A percentile compares a stretch with the other conserved stretches of the same genome.
Evolutionary conservation across 1,140 invertebrate species (phyloP).

Genomic region (Bombus polaris): DNA sequence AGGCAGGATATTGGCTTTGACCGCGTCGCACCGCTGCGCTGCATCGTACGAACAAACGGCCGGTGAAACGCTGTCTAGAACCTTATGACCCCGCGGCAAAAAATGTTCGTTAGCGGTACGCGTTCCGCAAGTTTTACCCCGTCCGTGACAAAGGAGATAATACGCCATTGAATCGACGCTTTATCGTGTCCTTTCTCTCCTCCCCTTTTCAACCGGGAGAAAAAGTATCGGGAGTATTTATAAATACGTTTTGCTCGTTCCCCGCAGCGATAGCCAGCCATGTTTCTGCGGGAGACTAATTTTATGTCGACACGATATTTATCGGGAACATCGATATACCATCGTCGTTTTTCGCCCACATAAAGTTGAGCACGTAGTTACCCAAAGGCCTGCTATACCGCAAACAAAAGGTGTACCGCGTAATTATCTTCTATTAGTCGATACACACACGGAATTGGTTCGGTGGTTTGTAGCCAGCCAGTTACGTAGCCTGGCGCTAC

Average conservation of each 20-base stretch:
- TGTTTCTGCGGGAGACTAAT: constrained; percentile 9
- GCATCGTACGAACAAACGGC: background rate
- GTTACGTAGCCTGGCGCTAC: background rate
- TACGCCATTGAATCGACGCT: constrained; percentile 33
- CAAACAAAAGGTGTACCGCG: constrained; percentile 34
- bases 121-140: constrained; percentile 26
- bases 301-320: constrained; percentile 21
- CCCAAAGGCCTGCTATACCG: background rate
- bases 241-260: background rate
- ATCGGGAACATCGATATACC: constrained; percentile 33
- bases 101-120: constrained; percentile 21
- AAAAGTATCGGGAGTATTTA: background rate
- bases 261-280: background rate
- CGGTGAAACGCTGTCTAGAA: constrained; percentile 10
- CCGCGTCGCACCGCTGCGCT: background rate
- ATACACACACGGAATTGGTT: background rate
- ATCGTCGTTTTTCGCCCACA: constrained; percentile 14
- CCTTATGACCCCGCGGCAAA: constrained; percentile 8
- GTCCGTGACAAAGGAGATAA: constrained; percentile 39
- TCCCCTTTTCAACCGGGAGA: background rate
- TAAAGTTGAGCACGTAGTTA: background rate
- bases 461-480: background rate
- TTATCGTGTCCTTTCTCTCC: constrained; percentile 32
- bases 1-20: constrained; percentile 45
- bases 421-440: constrained; percentile 43